Evolutionary conservation across 1,140 invertebrate genomes (phyloP).

Genomic region (Philaenus spumarius): DNA sequence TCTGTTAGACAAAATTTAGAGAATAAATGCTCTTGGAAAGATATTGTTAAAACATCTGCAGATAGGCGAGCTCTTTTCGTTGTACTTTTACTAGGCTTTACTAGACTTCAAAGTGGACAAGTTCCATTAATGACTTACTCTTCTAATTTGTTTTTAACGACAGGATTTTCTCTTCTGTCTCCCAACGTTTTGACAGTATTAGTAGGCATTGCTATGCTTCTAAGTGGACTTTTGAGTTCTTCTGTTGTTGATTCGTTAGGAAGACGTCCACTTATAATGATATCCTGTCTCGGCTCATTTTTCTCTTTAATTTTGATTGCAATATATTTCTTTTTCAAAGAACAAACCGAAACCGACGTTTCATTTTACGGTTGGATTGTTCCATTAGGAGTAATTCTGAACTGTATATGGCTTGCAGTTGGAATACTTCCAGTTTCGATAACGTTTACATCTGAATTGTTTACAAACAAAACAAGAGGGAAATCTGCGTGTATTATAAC

Average conservation of each 20-base stretch:
- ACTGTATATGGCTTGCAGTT: slow-evolving; percentile 7
- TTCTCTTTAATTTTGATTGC: slow-evolving; percentile 28
- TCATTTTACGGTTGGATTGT: slow-evolving; percentile 9
- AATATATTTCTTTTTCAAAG: slow-evolving; percentile 41
- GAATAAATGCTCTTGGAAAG: slow-evolving; percentile 16
- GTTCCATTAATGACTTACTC: slow-evolving; percentile 26
- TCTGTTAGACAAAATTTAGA: slow-evolving; percentile 7
- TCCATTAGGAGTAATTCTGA: background rate
- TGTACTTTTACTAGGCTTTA: slow-evolving; percentile 20
- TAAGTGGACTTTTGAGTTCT: slow-evolving; percentile 39
- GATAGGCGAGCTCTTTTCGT: slow-evolving; percentile 22
- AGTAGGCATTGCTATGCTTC: slow-evolving; percentile 4
- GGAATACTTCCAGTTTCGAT: slow-evolving; percentile 16
- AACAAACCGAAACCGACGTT: slow-evolving; percentile 35
- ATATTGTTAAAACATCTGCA: slow-evolving; percentile 16
- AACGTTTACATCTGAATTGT: slow-evolving; percentile 25
- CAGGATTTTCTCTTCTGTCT: background rate
- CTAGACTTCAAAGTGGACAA: slow-evolving; percentile 20
- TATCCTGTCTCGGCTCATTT: slow-evolving; percentile 36
- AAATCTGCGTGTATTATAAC: slow-evolving; percentile 19
- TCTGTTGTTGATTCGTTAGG: slow-evolving; percentile 35
- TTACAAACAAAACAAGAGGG: slow-evolving; percentile 24
- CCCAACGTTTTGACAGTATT: slow-evolving; percentile 19
- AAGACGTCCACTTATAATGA: slow-evolving; percentile 46
- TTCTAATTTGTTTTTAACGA: slow-evolving; percentile 15